Conservation (phyloP, 2,888 invertebrate genomes). For the Athrips mouffetella region DNA sequence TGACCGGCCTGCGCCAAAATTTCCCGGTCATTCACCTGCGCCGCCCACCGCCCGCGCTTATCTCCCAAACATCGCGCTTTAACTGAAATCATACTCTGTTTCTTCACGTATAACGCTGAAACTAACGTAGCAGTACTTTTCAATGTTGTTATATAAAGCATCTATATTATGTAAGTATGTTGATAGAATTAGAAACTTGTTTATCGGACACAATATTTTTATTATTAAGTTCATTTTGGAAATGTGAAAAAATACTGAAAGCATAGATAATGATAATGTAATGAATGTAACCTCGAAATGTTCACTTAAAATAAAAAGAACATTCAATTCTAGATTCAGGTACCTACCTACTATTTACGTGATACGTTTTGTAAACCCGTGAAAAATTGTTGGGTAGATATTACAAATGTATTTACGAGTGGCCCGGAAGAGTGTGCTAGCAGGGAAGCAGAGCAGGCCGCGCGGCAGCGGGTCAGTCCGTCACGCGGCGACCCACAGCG, state of each 20-base stretch:
- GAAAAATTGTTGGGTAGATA: too few species aligned
- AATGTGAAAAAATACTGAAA: not conserved
- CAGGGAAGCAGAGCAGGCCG: conserved; percentile 51
- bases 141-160: conserved; percentile 61
- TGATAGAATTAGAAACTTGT: conserved; percentile 59
- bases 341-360: too few species aligned
- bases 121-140: conserved; percentile 22
- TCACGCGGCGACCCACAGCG: conserved; percentile 66
- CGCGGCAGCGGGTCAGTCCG: conserved; percentile 65
- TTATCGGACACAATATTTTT: conserved; percentile 41
- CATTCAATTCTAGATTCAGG: too few species aligned
- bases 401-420: conserved; percentile 13
- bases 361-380: too few species aligned
- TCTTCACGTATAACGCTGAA: conserved; percentile 27
- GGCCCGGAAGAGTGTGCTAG: conserved; percentile 48
- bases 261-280: too few species aligned
- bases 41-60: conserved; percentile 70
- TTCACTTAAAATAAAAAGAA: too few species aligned
- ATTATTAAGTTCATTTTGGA: not conserved
- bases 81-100: conserved; percentile 40
- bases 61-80: conserved; percentile 56
- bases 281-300: too few species aligned
- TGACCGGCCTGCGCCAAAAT: conserved; percentile 78
- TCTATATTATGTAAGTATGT: too few species aligned
- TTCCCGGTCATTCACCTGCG: conserved; percentile 73